A percentile compares a stretch with the other conserved stretches of the same genome.
phyloP scores from a whole-genome alignment of 2,888 invertebrate genomes.

The Boloria euphrosyne region DNA sequence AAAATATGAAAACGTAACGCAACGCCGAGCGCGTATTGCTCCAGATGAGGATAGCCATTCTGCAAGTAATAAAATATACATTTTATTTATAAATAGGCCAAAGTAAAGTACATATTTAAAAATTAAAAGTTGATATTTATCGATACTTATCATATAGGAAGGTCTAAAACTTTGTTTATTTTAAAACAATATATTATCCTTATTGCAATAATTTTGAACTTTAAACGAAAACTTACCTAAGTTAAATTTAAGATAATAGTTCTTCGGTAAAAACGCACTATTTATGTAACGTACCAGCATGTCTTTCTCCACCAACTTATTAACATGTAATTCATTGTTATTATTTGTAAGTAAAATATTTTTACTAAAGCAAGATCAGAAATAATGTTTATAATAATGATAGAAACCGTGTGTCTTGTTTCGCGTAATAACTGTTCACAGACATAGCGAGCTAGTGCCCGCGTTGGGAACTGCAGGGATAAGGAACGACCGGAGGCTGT shows the following conservation, averaged over 20 bases:
- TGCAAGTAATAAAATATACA: conserved; percentile 50
- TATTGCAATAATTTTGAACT: neutral
- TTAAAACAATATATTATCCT: too few relatives aligned
- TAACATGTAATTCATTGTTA: conserved; percentile 20
- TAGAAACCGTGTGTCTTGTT: neutral
- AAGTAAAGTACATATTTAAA: too few relatives aligned
- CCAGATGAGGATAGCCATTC: conserved; percentile 56
- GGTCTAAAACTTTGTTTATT: too few relatives aligned
- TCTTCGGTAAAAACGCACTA: conserved; percentile 23
- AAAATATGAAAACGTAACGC: conserved; percentile 64
- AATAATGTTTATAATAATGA: neutral
- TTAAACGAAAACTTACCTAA: conserved; percentile 30
- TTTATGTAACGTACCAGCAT: conserved; percentile 28
- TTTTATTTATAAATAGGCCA: neutral
- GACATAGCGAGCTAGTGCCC: conserved; percentile 12
- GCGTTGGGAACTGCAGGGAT: conserved; percentile 30
- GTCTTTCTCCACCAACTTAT: conserved; percentile 9
- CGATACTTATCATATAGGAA: too few relatives aligned
- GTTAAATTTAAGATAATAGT: conserved; percentile 14
- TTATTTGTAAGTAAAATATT: neutral
- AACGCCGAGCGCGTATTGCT: conserved; percentile 49
- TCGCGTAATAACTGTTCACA: neutral
- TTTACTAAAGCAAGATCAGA: neutral
- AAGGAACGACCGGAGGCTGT: conserved; percentile 59
- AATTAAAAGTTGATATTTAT: too few relatives aligned